Evolutionary conservation across 1,140 invertebrate genomes (phyloP).

Genomic region (Coelopa frigida): DNA sequence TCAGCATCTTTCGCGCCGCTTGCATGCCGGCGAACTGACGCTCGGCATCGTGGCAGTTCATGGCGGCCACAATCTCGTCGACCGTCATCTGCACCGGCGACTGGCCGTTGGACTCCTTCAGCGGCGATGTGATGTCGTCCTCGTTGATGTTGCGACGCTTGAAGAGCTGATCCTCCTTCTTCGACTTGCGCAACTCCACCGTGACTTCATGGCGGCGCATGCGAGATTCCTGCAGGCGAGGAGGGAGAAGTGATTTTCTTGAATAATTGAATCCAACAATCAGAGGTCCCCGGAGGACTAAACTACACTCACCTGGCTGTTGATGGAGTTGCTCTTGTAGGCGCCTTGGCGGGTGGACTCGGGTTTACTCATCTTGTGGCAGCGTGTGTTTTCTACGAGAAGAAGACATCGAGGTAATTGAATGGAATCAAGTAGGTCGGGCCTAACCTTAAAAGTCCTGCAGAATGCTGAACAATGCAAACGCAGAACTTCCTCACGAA

Average conservation of each 20-base stretch:
- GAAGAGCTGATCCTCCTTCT: conserved; percentile 90
- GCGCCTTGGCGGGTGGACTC: conserved; percentile 30
- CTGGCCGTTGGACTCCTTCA: conserved; percentile 49
- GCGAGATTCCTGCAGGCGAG: conserved; percentile 64
- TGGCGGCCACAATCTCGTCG: conserved; percentile 57
- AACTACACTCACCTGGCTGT: conserved; percentile 28
- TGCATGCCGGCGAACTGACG: conserved; percentile 62
- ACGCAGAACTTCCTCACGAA: no score
- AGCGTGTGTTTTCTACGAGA: no score
- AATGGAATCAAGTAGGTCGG: no score
- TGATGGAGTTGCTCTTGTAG: conserved; percentile 35
- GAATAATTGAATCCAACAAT: background rate
- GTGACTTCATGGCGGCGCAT: conserved; percentile 79
- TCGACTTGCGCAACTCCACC: conserved; percentile 84
- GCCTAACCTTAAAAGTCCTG: no score
- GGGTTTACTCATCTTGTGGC: conserved; percentile 28
- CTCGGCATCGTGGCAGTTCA: conserved; percentile 56
- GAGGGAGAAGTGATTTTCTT: background rate
- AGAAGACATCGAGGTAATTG: no score
- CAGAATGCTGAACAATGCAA: no score
- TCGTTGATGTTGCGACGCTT: conserved; percentile 83
- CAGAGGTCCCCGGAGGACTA: background rate
- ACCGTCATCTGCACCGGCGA: conserved; percentile 46
- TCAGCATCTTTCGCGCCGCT: conserved; percentile 81
- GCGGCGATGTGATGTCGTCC: conserved; percentile 49